phyloP scores from a whole-genome alignment of 1,140 invertebrate species.

The Drosophila mayri region DNA sequence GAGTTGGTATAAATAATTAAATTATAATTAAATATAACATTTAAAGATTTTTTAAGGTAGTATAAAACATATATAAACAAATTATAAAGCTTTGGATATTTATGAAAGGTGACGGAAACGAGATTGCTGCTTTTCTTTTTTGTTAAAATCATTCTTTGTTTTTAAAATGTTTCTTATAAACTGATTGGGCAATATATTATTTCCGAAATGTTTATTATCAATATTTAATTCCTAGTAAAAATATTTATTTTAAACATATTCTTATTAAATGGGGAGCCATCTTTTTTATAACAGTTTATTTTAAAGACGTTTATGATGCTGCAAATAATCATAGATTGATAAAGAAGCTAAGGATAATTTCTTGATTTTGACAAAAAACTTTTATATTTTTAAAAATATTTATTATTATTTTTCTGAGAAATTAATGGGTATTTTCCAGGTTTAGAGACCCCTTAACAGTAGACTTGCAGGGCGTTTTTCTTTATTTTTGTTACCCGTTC shows the following conservation, averaged over 20 bases:
- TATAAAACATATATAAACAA: not conserved
- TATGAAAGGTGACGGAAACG: too few species aligned
- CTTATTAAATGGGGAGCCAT: too few species aligned
- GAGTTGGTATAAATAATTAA: not conserved
- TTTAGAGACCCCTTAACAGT: not conserved
- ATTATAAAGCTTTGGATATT: too few species aligned
- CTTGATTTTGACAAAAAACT: not conserved
- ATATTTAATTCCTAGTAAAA: too few species aligned
- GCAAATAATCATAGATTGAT: too few species aligned
- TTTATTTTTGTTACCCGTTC: constrained; percentile 11
- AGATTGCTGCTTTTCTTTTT: too few species aligned
- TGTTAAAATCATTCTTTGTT: too few species aligned
- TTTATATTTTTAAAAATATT: not conserved
- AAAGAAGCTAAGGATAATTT: not conserved
- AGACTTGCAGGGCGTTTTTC: constrained; percentile 3
- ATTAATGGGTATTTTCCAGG: not conserved
- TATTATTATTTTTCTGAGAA: not conserved
- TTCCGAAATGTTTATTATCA: too few species aligned
- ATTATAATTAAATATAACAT: not conserved
- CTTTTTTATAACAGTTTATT: too few species aligned
- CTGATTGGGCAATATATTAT: too few species aligned
- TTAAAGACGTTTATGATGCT: not conserved
- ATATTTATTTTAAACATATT: too few species aligned
- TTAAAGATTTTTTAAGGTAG: not conserved
- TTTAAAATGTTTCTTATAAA: too few species aligned